A percentile compares a stretch with the other conserved stretches of the same genome.
Conservation (phyloP, 2,797 vertebrate genomes). For the Pipistrellus kuhlii region DNA sequence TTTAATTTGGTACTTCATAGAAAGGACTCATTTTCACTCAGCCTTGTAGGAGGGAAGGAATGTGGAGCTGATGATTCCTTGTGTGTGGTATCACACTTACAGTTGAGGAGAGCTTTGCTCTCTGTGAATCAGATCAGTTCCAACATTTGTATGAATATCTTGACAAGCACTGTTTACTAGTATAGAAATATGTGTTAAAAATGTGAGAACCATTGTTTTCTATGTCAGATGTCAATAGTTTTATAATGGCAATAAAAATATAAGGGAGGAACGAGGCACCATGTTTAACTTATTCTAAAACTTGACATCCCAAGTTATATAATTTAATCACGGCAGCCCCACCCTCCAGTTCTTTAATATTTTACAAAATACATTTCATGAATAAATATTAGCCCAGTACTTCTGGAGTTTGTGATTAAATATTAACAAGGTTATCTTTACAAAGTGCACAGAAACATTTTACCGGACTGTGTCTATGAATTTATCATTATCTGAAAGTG, state of each 20-base stretch:
- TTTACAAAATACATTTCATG: slow-evolving; percentile 77
- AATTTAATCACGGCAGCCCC: slow-evolving; percentile 78
- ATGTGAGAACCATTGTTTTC: slow-evolving; percentile 42
- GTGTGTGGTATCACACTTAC: neutral
- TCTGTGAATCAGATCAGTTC: neutral
- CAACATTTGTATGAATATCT: slow-evolving; percentile 30
- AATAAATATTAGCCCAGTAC: slow-evolving; percentile 80
- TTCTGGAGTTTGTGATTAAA: slow-evolving; percentile 80
- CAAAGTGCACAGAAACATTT: slow-evolving; percentile 61
- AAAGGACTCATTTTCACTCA: neutral
- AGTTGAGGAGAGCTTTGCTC: neutral
- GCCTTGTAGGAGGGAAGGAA: neutral
- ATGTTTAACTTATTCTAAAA: slow-evolving; percentile 71
- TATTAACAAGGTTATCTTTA: slow-evolving; percentile 75
- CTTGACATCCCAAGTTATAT: slow-evolving; percentile 66
- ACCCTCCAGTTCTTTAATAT: slow-evolving; percentile 67
- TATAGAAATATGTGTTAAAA: slow-evolving; percentile 61
- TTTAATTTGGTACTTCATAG: neutral
- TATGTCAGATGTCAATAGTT: slow-evolving; percentile 67
- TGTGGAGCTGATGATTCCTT: neutral
- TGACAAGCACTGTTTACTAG: slow-evolving; percentile 42
- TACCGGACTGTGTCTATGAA: slow-evolving; percentile 63
- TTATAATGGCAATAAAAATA: slow-evolving; percentile 76
- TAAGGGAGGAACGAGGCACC: slow-evolving; percentile 64
- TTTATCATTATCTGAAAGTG: slow-evolving; percentile 83